Conservation (phyloP, 2,797 vertebrate genomes). For the Rhynchonycteris naso region DNA sequence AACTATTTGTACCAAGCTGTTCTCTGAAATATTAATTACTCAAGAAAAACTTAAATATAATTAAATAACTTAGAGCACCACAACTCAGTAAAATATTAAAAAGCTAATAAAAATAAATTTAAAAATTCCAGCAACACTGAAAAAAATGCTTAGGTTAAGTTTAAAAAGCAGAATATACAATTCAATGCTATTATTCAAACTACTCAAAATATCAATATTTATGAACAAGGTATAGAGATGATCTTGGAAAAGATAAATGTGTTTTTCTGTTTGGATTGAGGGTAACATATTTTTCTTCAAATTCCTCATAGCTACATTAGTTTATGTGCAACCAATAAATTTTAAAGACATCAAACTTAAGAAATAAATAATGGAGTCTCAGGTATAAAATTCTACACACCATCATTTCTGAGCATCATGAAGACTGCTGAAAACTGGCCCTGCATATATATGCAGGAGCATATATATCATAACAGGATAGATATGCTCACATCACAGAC, state of each 20-base stretch:
- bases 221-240: slow-evolving; percentile 26
- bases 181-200: slow-evolving; percentile 33
- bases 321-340: slow-evolving; percentile 7
- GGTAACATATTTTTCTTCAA: neutral
- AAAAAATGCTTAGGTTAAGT: slow-evolving; percentile 34
- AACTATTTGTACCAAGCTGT: neutral
- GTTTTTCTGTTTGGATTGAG: slow-evolving; percentile 39
- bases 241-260: slow-evolving; percentile 55
- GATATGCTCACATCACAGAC: neutral
- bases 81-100: neutral
- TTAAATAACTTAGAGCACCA: slow-evolving; percentile 39
- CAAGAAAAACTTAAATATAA: slow-evolving; percentile 37
- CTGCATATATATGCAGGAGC: neutral
- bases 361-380: slow-evolving; percentile 28
- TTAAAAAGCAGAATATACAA: slow-evolving; percentile 53
- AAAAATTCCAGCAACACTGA: neutral
- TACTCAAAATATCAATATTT: slow-evolving; percentile 54
- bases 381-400: slow-evolving; percentile 13
- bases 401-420: neutral
- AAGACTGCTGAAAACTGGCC: neutral
- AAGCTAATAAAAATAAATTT: slow-evolving; percentile 34
- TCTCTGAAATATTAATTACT: slow-evolving; percentile 55
- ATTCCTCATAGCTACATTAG: neutral
- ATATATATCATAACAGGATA: neutral
- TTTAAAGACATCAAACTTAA: slow-evolving; percentile 49